Evolutionary conservation across 2,113 vertebrate genomes (phyloP), one percentile per base, ranked within the genome.

Genomic region (Hepsetus odoe): DNA sequence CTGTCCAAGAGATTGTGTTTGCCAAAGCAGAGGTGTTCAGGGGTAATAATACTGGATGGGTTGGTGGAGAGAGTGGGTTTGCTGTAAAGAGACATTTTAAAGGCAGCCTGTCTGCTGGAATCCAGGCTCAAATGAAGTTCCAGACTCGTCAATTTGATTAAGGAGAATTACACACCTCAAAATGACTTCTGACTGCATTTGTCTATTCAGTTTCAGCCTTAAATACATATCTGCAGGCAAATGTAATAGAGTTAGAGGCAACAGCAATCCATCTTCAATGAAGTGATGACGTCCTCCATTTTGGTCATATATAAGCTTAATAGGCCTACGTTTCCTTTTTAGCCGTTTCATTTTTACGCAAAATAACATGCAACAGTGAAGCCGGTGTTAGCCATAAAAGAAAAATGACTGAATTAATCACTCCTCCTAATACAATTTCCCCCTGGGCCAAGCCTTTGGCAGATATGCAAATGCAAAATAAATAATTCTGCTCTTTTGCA

Each of bases 391-490:
- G 74, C 55, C 55, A 51, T 56, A 76, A 65, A 77, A 85, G 86
- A 80, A 67, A 68, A 85, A 80, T 70, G 61, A 32, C 26, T 72
- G 73, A 79, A 83, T 79, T 78, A 85, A 85, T 89, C 75, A 82
- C 65, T 74, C 42, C 14, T 55, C 68, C 80, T 85, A 83, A 87
- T 79, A 77, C 73, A 71, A 74, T 80, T 71, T 77, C 76, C 80
- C 62, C 65, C 65, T 32, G 51, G 68, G 77, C 79, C 59, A 61
- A 85, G 86, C 75, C 81, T 81, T 84, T 84, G 77, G 72, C 64
- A 80, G 72, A 87, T 88, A 88, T 89, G 86, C 78, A 86, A 86
- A 91, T 90, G 69, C 40, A 0, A 64, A 65, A 90, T 90, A 85
- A 87, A 91, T 89, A 85, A 87, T 89, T 90, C 79, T 80, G 22